phyloP scores from a whole-genome alignment of 2,113 vertebrate genomes.

The Marmota monax region DNA sequence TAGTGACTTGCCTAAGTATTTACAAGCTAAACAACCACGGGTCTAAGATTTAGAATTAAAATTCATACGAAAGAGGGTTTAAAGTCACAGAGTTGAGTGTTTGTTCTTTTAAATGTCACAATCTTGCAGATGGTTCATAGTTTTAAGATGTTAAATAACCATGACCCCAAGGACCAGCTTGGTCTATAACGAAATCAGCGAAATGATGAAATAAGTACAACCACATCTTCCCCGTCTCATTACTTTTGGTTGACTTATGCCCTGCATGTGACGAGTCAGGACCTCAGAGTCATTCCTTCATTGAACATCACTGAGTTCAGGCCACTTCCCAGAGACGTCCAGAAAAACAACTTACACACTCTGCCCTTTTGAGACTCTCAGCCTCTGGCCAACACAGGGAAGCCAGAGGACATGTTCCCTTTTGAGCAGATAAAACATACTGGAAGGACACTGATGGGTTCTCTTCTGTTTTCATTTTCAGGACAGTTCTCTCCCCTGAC shows the following conservation, averaged over 20 bases:
- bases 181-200: slow-evolving; percentile 30
- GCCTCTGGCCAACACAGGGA: background rate
- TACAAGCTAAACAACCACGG: slow-evolving; percentile 68
- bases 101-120: slow-evolving; percentile 39
- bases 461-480: background rate
- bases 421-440: background rate
- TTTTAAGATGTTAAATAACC: slow-evolving; percentile 67
- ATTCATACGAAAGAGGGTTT: slow-evolving; percentile 65
- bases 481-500: too few species aligned
- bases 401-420: background rate
- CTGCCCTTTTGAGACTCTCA: background rate
- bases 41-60: slow-evolving; percentile 74
- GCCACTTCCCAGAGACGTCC: background rate
- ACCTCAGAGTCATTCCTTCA: background rate
- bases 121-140: background rate
- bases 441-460: background rate
- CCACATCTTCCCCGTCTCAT: background rate
- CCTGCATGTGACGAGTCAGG: background rate
- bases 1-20: slow-evolving; percentile 76
- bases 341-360: background rate
- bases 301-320: background rate
- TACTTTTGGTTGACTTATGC: background rate
- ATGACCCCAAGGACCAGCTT: background rate
- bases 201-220: background rate
- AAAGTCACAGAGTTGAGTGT: slow-evolving; percentile 50